These are phyloP conservation scores for Picathartes gymnocephalus DNA, from an alignment of 2,113 vertebrate species.

Conservation along the genomic window DNA sequence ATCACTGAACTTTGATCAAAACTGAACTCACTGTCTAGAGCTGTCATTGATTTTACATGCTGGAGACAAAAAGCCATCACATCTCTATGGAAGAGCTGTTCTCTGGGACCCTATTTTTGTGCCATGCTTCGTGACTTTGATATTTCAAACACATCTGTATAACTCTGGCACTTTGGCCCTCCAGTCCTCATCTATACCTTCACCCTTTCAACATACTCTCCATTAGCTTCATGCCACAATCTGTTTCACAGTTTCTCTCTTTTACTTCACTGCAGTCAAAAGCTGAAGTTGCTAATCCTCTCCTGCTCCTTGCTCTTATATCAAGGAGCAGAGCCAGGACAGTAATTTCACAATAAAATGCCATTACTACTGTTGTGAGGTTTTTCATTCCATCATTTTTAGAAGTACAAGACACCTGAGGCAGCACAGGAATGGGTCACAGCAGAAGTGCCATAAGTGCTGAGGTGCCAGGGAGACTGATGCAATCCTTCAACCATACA, in stretches of 20 bases:
- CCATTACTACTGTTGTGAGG: background rate
- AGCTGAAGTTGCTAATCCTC: background rate
- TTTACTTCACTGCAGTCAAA: background rate
- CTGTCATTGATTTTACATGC: background rate
- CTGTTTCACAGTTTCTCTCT: background rate
- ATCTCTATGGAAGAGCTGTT: background rate
- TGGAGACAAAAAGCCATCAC: background rate
- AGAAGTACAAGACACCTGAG: background rate
- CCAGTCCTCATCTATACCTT: background rate
- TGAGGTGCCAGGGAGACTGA: background rate
- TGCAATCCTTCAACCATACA: background rate
- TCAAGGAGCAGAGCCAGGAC: background rate
- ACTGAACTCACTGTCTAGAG: background rate
- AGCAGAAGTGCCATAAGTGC: background rate
- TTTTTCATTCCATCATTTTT: background rate
- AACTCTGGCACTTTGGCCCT: background rate
- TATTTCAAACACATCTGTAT: background rate
- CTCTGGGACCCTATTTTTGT: background rate
- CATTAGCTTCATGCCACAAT: background rate
- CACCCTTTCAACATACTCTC: background rate
- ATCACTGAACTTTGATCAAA: constrained; percentile 25
- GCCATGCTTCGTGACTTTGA: background rate
- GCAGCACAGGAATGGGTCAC: background rate
- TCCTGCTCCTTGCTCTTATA: background rate
- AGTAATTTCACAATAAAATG: background rate